phyloP scores from a whole-genome alignment of 2,113 vertebrate species.

The Mionectes macconnelli region DNA sequence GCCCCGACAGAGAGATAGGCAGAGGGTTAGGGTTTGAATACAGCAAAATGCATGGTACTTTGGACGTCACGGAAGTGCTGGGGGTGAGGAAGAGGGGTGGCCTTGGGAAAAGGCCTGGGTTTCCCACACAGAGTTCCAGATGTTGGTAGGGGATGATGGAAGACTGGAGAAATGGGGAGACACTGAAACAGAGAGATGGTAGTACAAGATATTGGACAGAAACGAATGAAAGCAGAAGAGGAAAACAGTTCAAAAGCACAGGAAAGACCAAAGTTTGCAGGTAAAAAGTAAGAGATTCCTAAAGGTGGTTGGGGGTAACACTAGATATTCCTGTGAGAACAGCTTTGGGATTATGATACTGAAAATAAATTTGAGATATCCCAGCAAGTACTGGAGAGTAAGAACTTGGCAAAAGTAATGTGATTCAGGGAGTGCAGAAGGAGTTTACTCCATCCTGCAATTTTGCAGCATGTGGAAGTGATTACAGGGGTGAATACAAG shows the following conservation, averaged over 20 bases:
- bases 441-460: neutral
- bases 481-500: constrained; percentile 1
- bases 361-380: neutral
- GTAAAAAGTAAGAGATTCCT: neutral
- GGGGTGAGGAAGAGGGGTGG: neutral
- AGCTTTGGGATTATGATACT: neutral
- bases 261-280: neutral
- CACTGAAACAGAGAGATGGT: neutral
- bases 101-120: neutral
- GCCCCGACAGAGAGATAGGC: neutral
- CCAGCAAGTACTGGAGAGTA: neutral
- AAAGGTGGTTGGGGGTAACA: neutral
- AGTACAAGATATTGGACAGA: neutral
- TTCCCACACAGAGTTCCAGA: neutral
- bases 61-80: neutral
- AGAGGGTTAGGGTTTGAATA: neutral
- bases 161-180: neutral
- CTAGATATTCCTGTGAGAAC: neutral
- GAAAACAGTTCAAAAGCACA: neutral
- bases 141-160: neutral
- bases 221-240: neutral
- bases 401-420: neutral
- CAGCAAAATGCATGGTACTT: neutral
- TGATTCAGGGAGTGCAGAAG: neutral
- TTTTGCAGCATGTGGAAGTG: neutral